A percentile compares a stretch with the other conserved stretches of the same genome.
These are phyloP conservation scores for Brachionus koreanus DNA, from an alignment of 1,140 invertebrate genomes.

Conservation along the genomic window DNA sequence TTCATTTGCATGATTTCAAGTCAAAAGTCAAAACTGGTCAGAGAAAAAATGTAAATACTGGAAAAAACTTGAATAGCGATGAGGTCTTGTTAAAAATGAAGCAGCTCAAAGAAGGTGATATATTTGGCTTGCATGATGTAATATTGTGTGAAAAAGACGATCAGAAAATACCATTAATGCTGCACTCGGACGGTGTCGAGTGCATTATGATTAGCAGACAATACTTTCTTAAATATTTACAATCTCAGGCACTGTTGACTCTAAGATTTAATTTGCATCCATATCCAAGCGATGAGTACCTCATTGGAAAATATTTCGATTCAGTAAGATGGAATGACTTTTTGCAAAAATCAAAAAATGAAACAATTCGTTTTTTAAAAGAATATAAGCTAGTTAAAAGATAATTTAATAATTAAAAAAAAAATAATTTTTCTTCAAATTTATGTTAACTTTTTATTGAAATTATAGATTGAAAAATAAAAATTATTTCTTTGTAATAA, in stretches of 20 bases:
- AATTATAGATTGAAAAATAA: neutral
- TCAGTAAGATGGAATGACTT: neutral
- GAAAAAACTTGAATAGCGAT: neutral
- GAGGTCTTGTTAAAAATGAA: neutral
- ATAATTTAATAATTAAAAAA: neutral
- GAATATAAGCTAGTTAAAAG: neutral
- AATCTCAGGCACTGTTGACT: neutral
- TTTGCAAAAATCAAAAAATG: neutral
- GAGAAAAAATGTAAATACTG: neutral
- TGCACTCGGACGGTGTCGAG: constrained; percentile 2
- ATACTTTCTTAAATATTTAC: constrained; percentile 29
- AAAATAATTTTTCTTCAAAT: neutral
- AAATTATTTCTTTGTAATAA: neutral
- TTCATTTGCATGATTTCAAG: neutral
- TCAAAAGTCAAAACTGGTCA: neutral
- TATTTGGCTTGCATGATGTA: constrained; percentile 36
- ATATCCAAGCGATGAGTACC: neutral
- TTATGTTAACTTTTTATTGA: constrained; percentile 18
- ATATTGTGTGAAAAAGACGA: neutral
- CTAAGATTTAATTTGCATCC: constrained; percentile 27
- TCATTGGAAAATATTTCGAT: constrained; percentile 14
- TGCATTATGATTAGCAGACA: constrained; percentile 30
- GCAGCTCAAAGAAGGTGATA: neutral
- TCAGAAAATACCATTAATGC: neutral
- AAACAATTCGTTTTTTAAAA: neutral